Percentiles rank a stretch among this genome's conserved stretches.
These are phyloP conservation scores for Leptogaster cylindrica DNA, from an alignment of 2,888 invertebrate genomes.

Conservation along the genomic window DNA sequence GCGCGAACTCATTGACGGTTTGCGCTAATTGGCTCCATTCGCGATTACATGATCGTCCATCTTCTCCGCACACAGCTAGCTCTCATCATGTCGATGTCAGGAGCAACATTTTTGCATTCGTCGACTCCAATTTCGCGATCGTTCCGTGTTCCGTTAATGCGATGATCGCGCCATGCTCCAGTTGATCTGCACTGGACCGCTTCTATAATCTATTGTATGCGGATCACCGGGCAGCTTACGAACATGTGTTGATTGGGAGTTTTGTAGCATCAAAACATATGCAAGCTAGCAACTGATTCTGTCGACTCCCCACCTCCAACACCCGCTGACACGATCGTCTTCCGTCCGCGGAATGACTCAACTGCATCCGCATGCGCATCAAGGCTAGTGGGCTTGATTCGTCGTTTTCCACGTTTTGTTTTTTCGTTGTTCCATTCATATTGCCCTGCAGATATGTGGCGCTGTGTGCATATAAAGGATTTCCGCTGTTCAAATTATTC, in stretches of 20 bases:
- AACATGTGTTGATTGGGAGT: neutral
- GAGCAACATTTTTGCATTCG: too few relatives aligned
- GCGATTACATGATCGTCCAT: too few relatives aligned
- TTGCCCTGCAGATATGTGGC: neutral
- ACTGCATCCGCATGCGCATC: conserved; percentile 25
- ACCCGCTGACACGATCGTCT: neutral
- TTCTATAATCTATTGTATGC: too few relatives aligned
- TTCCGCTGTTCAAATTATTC: conserved; percentile 2
- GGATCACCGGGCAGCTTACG: neutral
- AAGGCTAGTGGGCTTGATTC: conserved; percentile 14
- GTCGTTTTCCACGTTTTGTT: neutral
- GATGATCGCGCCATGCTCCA: too few relatives aligned
- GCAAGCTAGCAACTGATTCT: neutral
- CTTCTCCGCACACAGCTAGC: too few relatives aligned
- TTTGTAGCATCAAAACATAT: neutral
- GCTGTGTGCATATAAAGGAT: neutral
- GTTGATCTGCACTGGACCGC: too few relatives aligned
- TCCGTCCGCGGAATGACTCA: conserved; percentile 2
- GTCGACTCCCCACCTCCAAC: neutral
- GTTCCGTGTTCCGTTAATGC: too few relatives aligned
- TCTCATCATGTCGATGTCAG: too few relatives aligned
- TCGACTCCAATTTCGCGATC: too few relatives aligned
- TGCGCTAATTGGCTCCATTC: too few relatives aligned
- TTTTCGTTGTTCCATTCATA: neutral
- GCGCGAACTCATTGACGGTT: too few relatives aligned